phyloP scores from a whole-genome alignment of 2,113 vertebrate species.

The Anolis carolinensis region DNA sequence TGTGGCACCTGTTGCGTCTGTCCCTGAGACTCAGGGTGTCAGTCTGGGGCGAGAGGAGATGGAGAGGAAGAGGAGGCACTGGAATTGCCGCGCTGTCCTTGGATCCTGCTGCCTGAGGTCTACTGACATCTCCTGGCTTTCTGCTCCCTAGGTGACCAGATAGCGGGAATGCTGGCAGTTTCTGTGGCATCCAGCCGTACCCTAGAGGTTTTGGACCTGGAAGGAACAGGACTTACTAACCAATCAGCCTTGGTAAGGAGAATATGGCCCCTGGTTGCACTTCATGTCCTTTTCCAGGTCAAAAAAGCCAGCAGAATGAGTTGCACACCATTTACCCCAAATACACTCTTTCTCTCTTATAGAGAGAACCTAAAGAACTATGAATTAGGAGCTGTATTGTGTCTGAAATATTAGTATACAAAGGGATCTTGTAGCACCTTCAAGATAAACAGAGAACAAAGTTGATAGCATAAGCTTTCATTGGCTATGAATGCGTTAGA shows the following conservation, averaged over 20 bases:
- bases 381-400: too few species aligned
- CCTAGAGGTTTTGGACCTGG: conserved; percentile 93
- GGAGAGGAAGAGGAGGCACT: neutral
- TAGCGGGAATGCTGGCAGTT: conserved; percentile 93
- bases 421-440: too few species aligned
- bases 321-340: neutral
- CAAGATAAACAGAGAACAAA: too few species aligned
- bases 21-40: neutral
- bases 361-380: neutral
- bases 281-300: neutral
- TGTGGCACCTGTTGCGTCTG: neutral
- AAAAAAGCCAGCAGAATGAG: neutral
- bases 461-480: too few species aligned
- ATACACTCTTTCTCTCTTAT: neutral
- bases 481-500: too few species aligned
- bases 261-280: neutral
- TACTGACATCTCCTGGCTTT: conserved; percentile 35
- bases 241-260: conserved; percentile 91
- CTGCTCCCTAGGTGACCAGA: conserved; percentile 87
- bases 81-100: neutral
- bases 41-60: neutral
- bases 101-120: neutral
- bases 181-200: conserved; percentile 95
- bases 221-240: conserved; percentile 94
- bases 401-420: too few species aligned